phyloP scores from a whole-genome alignment of 2,888 invertebrate genomes.

The Diadromus collaris region DNA sequence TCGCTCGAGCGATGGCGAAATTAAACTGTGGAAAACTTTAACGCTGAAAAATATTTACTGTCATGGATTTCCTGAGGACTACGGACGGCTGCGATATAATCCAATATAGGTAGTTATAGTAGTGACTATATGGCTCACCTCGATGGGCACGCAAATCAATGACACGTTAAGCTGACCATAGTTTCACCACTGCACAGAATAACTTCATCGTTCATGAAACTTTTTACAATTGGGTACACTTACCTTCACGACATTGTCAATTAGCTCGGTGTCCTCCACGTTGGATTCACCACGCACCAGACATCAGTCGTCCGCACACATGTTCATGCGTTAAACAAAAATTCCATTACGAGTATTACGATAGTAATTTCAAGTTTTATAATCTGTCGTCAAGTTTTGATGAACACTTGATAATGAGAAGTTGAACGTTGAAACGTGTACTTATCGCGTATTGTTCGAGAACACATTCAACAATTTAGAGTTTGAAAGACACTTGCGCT shows the following conservation, averaged over 20 bases:
- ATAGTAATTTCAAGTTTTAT: neutral
- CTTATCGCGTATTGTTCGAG: neutral
- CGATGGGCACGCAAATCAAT: neutral
- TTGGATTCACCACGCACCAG: slow-evolving; percentile 28
- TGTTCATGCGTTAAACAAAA: slow-evolving; percentile 17
- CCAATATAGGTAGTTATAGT: neutral
- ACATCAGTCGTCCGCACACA: slow-evolving; percentile 13
- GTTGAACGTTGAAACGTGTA: neutral
- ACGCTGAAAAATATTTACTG: neutral
- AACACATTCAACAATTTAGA: slow-evolving; percentile 24
- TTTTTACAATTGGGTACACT: neutral
- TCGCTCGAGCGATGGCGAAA: neutral
- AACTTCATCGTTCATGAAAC: no score
- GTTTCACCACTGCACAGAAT: no score
- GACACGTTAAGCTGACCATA: neutral
- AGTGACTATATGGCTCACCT: neutral
- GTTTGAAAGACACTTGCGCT: neutral
- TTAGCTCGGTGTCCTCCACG: slow-evolving; percentile 14
- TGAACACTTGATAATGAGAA: neutral
- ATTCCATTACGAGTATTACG: neutral
- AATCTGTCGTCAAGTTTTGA: neutral
- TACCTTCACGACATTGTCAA: slow-evolving; percentile 53
- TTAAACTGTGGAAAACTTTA: neutral
- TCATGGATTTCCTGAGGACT: neutral
- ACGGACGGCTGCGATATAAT: neutral